Evolutionary conservation across 2,113 vertebrate species (phyloP).

Genomic region (Sciurus niger): DNA sequence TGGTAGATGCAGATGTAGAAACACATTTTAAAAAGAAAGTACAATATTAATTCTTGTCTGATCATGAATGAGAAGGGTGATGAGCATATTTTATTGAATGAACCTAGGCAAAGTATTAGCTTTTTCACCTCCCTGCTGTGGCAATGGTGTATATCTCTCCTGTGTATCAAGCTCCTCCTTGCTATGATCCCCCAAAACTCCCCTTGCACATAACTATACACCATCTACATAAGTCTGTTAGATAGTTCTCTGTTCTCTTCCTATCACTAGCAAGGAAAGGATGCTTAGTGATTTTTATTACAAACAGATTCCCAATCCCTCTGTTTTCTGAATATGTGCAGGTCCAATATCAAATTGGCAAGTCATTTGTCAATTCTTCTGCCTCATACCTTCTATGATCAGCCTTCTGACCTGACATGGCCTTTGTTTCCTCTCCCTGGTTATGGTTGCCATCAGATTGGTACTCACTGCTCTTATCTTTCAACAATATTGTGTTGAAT

Average conservation of each 20-base stretch:
- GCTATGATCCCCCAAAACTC: not conserved
- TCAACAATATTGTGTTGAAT: not conserved
- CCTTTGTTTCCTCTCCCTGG: not conserved
- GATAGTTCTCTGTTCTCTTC: not conserved
- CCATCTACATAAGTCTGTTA: not conserved
- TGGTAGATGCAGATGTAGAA: too few relatives aligned
- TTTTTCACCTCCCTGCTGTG: not conserved
- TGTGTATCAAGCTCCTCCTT: not conserved
- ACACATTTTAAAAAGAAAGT: too few relatives aligned
- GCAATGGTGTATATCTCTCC: not conserved
- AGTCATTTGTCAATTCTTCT: not conserved
- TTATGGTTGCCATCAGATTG: not conserved
- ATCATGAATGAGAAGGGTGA: not conserved
- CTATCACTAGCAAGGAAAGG: not conserved
- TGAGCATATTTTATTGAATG: not conserved
- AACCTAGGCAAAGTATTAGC: not conserved
- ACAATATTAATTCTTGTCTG: not conserved
- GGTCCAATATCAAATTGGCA: not conserved
- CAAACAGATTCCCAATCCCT: not conserved
- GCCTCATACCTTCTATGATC: not conserved
- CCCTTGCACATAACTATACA: not conserved
- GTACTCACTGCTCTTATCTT: not conserved
- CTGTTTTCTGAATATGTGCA: not conserved
- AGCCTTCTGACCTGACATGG: not conserved
- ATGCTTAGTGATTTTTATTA: too few relatives aligned